Evolutionary conservation across 2,113 vertebrate genomes (phyloP), one percentile per base, ranked within the genome.

Genomic region (Sinocyclocheilus grahami): DNA sequence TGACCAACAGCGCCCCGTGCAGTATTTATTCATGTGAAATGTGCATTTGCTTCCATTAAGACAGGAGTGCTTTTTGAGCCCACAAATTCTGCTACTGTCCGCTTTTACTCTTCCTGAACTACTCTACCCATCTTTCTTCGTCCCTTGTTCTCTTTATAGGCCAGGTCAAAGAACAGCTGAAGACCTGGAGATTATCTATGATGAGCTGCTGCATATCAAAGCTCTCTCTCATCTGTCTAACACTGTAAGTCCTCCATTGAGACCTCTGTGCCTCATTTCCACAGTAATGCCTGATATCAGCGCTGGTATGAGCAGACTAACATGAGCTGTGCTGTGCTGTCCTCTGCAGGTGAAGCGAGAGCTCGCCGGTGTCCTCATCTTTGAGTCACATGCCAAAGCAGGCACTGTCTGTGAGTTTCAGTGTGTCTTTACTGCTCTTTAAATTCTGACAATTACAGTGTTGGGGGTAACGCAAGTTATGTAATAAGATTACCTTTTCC

Each of bases 191-290:
- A 98, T 99, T 91, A 98, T 99, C 93, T 98, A 98, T 82, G 98
- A 99, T 91, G 98, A 99, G 92, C 94, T 99, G 91, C 96, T 99
- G 91, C 97, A 99, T 93, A 99, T 99, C 93, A 99, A 99, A 92
- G 98, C 98, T 91, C 97, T 99, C 94, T 96, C 97, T 90, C 97
- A 98, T 90, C 96, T 99, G 90, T 99, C 98, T 90, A 98, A 97
- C 91, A 99, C 98, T 87, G 98, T 99, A 94, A 97, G 94, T 94
- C 33, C 20, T 24, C 37, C n/a, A 16, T 20, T n/a, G 39, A 18
- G 10, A 39, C 53, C 46, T 74, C 9, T 13, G 48, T 53, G 27
- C 30, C 55, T 11, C 11, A n/a, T 74, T 4, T 71, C 91, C 81
- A 85, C 30, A 39, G 30, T 42, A 27, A 37, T 27, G n/a, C 27